Percentiles rank a stretch among this genome's conserved stretches.
These are phyloP conservation scores for Diadumene lineata DNA, from an alignment of 92 coral and sea anemone genomes.

Conservation along the genomic window DNA sequence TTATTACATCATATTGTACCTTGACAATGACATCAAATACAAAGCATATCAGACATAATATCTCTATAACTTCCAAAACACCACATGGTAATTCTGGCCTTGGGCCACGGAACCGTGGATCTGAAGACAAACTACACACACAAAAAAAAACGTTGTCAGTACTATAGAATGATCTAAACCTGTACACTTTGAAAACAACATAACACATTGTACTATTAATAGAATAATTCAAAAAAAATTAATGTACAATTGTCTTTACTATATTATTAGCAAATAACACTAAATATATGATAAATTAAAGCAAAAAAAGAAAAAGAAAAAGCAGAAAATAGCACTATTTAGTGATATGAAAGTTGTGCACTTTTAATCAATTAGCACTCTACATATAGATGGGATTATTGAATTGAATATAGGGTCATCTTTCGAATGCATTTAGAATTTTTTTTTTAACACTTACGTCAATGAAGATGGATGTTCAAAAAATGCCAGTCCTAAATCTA, in stretches of 20 bases:
- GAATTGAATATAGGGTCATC: not conserved
- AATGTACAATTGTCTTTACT: too few relatives aligned
- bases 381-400: not conserved
- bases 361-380: too few relatives aligned
- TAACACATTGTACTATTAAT: too few relatives aligned
- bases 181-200: too few relatives aligned
- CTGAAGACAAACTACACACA: conserved; percentile 70
- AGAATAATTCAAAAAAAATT: too few relatives aligned
- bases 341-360: too few relatives aligned
- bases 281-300: too few relatives aligned
- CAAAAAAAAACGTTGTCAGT: too few relatives aligned
- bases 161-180: too few relatives aligned
- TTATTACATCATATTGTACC: conserved; percentile 55
- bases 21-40: conserved; percentile 82
- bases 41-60: conserved; percentile 68
- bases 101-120: conserved; percentile 77
- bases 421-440: not conserved
- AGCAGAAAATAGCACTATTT: too few relatives aligned
- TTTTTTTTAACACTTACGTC: conserved; percentile 92
- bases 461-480: conserved; percentile 93
- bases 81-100: conserved; percentile 93
- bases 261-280: too few relatives aligned
- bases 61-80: conserved; percentile 74
- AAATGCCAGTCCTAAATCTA: conserved; percentile 84
- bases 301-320: too few relatives aligned